These are phyloP conservation scores for Sinocyclocheilus rhinocerous DNA, from an alignment of 2,113 vertebrate genomes.

Conservation along the genomic window DNA sequence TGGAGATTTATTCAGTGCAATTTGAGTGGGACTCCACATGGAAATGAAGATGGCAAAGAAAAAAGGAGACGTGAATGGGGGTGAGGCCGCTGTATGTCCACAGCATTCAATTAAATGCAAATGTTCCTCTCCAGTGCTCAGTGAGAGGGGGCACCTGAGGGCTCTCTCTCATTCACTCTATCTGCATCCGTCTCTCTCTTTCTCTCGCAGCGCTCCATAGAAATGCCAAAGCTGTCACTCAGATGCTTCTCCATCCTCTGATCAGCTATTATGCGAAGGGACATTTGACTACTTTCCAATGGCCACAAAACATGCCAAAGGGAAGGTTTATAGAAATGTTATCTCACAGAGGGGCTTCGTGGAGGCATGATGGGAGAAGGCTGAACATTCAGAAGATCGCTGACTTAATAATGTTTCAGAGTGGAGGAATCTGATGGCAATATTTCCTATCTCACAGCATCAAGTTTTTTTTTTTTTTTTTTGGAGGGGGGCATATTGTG, in stretches of 20 bases:
- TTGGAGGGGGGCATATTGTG: not conserved
- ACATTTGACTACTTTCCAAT: constrained; percentile 43
- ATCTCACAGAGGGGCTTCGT: not conserved
- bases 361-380: not conserved
- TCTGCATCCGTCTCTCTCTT: constrained; percentile 13
- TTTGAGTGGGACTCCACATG: constrained; percentile 17
- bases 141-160: constrained; percentile 5
- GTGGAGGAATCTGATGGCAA: not conserved
- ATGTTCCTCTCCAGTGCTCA: constrained; percentile 14
- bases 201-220: not conserved
- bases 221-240: constrained; percentile 53
- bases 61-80: constrained; percentile 7
- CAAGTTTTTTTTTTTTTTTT: not conserved
- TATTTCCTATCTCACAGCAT: not conserved
- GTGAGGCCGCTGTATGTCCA: not conserved
- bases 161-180: not conserved
- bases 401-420: not conserved
- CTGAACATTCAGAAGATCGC: not conserved
- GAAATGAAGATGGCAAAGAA: constrained; percentile 18
- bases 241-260: constrained; percentile 19
- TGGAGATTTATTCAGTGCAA: constrained; percentile 38
- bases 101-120: constrained; percentile 51
- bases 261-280: constrained; percentile 41
- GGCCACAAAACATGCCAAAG: constrained; percentile 24
- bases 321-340: constrained; percentile 37